These are phyloP conservation scores for Tetragnatha versicolor DNA, from an alignment of 1,140 invertebrate species.

Conservation along the genomic window DNA sequence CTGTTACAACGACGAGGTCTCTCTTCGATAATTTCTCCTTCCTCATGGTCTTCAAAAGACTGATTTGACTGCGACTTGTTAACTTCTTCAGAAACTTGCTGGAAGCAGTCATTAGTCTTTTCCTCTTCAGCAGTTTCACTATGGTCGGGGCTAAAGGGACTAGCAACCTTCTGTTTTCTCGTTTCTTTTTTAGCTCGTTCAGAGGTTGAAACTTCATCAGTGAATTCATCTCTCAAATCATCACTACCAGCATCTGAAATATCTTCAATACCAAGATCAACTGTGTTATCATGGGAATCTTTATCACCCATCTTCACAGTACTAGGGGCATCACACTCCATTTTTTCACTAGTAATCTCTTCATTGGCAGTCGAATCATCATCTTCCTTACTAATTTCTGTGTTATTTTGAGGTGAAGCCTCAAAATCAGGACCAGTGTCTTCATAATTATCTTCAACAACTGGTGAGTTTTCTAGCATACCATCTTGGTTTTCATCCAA, in stretches of 20 bases:
- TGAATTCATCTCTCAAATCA: slow-evolving; percentile 16
- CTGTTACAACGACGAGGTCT: slow-evolving; percentile 62
- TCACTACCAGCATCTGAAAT: slow-evolving; percentile 54
- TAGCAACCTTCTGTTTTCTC: background rate
- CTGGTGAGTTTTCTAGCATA: slow-evolving; percentile 39
- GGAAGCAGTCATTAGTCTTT: background rate
- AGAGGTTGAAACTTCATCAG: background rate
- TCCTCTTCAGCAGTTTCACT: background rate
- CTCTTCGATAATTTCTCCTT: slow-evolving; percentile 69
- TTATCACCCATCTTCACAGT: slow-evolving; percentile 2
- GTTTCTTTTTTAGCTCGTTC: background rate
- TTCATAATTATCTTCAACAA: slow-evolving; percentile 63
- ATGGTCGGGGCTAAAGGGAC: background rate
- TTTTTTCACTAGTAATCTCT: too few relatives aligned
- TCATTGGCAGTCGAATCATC: slow-evolving; percentile 7
- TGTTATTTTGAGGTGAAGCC: slow-evolving; percentile 14
- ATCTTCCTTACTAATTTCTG: slow-evolving; percentile 14
- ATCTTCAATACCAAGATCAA: slow-evolving; percentile 47
- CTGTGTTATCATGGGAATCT: background rate
- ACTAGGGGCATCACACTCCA: background rate
- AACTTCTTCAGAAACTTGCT: background rate
- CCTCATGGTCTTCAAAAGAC: slow-evolving; percentile 62
- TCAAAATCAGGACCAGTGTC: slow-evolving; percentile 71
- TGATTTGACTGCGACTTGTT: slow-evolving; percentile 15
- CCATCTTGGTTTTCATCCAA: slow-evolving; percentile 45